Evolutionary conservation across 2,888 invertebrate genomes (phyloP).

Genomic region (Oligia latruncula): DNA sequence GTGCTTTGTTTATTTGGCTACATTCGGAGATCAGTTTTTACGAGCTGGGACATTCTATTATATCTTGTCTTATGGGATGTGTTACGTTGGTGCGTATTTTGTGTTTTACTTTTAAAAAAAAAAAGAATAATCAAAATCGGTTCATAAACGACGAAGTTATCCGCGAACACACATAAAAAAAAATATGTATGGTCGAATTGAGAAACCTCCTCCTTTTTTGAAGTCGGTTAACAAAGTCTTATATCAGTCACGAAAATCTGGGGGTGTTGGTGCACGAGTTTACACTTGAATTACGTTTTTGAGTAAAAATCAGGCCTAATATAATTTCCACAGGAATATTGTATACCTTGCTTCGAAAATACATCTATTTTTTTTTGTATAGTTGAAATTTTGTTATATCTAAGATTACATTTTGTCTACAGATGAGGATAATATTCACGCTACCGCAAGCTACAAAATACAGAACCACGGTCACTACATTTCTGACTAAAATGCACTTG

Average conservation of each 20-base stretch:
- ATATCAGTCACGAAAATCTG: too few relatives aligned
- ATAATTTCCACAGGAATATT: background rate
- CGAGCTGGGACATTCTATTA: slow-evolving; percentile 31
- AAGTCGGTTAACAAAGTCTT: too few relatives aligned
- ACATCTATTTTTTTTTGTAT: background rate
- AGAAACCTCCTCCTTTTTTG: too few relatives aligned
- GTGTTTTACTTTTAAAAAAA: too few relatives aligned
- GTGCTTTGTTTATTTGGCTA: background rate
- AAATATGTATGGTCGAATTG: too few relatives aligned
- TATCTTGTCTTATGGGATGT: slow-evolving; percentile 9
- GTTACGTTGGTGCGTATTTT: slow-evolving; percentile 24
- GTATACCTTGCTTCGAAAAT: background rate
- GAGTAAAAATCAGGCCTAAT: background rate
- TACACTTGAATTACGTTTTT: background rate
- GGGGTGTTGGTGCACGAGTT: background rate
- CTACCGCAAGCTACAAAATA: slow-evolving; percentile 28
- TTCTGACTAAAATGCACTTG: slow-evolving; percentile 43
- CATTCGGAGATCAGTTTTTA: slow-evolving; percentile 13
- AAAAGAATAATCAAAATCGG: too few relatives aligned
- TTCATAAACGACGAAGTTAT: too few relatives aligned
- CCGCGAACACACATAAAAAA: too few relatives aligned
- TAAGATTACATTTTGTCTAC: background rate
- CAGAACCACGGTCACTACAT: background rate
- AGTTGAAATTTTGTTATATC: background rate
- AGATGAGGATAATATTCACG: slow-evolving; percentile 28